These are phyloP conservation scores for Porites divaricata DNA, from an alignment of 92 coral and sea anemone genomes.

Conservation along the genomic window DNA sequence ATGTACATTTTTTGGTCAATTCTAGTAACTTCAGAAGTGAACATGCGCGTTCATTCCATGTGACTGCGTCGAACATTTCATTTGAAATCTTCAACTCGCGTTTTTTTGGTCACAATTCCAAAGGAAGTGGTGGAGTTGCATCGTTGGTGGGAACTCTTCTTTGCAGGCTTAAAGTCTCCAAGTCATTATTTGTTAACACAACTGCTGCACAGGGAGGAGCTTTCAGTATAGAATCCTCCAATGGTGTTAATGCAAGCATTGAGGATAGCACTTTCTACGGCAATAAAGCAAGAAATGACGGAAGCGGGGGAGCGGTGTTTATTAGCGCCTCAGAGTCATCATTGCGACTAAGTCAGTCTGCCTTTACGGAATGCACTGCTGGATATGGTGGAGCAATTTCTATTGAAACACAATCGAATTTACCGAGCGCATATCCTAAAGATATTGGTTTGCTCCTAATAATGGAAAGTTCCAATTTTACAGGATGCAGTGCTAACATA, in stretches of 20 bases:
- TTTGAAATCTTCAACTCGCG: slow-evolving; percentile 3
- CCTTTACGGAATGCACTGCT: no score
- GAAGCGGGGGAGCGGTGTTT: no score
- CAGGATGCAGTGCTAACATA: no score
- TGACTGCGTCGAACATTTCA: slow-evolving; percentile 5
- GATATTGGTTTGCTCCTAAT: no score
- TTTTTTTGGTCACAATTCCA: slow-evolving; percentile 3
- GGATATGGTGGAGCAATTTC: no score
- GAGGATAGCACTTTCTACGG: background rate
- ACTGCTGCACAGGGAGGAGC: slow-evolving; percentile 38
- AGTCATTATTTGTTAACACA: slow-evolving; percentile 6
- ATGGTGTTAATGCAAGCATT: background rate
- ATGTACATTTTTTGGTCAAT: background rate
- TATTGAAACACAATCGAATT: no score
- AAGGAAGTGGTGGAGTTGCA: slow-evolving; percentile 7
- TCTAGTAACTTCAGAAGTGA: background rate
- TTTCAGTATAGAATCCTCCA: background rate
- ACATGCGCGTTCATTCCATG: background rate
- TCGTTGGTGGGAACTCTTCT: background rate
- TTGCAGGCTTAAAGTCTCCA: background rate
- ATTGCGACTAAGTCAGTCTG: no score
- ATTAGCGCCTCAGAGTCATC: no score
- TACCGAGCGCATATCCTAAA: no score
- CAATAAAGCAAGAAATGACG: background rate
- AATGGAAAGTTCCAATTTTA: no score